These are phyloP conservation scores for Anguilla japonica DNA, from an alignment of 2,113 vertebrate species.

Conservation along the genomic window DNA sequence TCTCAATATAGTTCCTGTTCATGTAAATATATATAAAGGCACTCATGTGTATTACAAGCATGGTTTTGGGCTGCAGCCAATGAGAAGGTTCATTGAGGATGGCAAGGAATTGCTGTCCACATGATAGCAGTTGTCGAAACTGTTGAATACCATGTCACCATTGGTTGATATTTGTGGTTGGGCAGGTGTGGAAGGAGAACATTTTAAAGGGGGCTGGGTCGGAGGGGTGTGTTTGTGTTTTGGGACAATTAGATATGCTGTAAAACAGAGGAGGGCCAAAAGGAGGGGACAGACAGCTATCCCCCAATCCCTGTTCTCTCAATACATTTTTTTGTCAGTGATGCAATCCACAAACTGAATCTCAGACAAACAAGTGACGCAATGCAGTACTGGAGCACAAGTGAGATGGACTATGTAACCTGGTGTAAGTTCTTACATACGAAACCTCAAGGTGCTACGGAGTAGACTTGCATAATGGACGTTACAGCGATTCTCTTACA, in stretches of 20 bases:
- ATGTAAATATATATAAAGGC: constrained; percentile 2
- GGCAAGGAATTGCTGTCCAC: background rate
- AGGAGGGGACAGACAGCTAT: background rate
- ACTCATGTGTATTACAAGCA: background rate
- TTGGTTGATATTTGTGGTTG: constrained; percentile 16
- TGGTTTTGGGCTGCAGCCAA: constrained; percentile 5
- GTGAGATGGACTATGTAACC: no score
- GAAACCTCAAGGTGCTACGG: background rate
- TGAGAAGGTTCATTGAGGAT: background rate
- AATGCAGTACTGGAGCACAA: no score
- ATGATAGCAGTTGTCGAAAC: background rate
- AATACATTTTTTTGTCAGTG: background rate
- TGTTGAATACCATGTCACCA: background rate
- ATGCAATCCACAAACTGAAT: no score
- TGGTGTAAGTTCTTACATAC: background rate
- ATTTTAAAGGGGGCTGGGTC: background rate
- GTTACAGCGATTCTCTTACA: background rate
- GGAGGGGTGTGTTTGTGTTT: background rate
- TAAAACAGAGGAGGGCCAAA: background rate
- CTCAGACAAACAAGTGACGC: no score
- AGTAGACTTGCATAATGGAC: background rate
- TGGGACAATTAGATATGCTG: background rate
- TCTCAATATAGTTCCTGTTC: constrained; percentile 19
- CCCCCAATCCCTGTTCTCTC: background rate
- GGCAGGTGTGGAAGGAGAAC: background rate